A percentile compares a stretch with the other conserved stretches of the same genome.
phyloP scores from a whole-genome alignment of 2,888 invertebrate genomes.

The Panorpa germanica region DNA sequence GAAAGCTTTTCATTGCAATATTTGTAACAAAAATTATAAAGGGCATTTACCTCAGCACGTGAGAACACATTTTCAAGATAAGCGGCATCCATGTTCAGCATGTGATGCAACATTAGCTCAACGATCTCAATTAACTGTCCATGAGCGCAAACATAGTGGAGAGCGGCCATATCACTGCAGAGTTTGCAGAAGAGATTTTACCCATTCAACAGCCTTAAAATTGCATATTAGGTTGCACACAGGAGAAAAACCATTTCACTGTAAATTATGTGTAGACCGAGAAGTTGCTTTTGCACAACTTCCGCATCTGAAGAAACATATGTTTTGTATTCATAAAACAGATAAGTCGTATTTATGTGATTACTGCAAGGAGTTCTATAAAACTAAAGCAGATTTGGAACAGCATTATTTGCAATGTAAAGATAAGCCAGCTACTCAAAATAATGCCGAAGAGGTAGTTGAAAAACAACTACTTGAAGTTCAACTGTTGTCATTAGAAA shows the following conservation, averaged over 20 bases:
- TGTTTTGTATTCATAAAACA: conserved; percentile 67
- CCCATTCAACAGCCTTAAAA: conserved; percentile 70
- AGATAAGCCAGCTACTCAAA: conserved; percentile 8
- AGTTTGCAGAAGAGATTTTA: conserved; percentile 50
- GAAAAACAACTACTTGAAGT: conserved; percentile 11
- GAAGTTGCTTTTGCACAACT: conserved; percentile 60
- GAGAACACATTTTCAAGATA: conserved; percentile 56
- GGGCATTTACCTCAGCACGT: conserved; percentile 70
- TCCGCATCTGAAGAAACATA: conserved; percentile 75
- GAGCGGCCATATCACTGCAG: conserved; percentile 67
- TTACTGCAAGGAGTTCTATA: conserved; percentile 53
- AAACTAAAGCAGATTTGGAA: conserved; percentile 54
- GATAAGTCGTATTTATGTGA: conserved; percentile 59
- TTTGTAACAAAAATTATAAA: conserved; percentile 64
- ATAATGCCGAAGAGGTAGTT: conserved; percentile 1
- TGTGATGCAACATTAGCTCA: conserved; percentile 69
- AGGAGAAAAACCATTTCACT: conserved; percentile 68
- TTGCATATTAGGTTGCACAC: conserved; percentile 68
- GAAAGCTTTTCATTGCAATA: conserved; percentile 56
- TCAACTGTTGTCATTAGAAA: conserved; percentile 44
- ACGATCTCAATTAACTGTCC: conserved; percentile 67
- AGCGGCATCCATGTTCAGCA: conserved; percentile 58
- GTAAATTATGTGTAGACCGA: conserved; percentile 38
- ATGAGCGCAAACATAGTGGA: conserved; percentile 68
- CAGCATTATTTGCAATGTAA: conserved; percentile 36